Evolutionary conservation across 2,888 invertebrate genomes (phyloP), one percentile per base, ranked within the genome.

Genomic region (Temnothorax ravouxi): DNA sequence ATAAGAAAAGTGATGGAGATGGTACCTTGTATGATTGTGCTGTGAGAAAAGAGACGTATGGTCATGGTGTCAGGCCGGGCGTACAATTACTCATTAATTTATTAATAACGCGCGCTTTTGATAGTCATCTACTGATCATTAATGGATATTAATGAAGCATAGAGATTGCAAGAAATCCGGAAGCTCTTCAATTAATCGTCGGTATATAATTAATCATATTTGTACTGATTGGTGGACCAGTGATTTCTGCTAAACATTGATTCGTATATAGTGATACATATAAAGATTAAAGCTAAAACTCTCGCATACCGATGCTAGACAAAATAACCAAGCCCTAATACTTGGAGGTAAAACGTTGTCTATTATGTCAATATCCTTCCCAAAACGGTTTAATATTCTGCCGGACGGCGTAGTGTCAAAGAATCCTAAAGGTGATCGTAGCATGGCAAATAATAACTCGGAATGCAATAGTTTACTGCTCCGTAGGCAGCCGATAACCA

Each of bases 381-480:
- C 96, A 96, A 97, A 97, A 90, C 97, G 96, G 96, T 97, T 97
- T 95, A 97, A 96, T 94, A 97, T 96, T 94, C 98, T 96, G 94
- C 98, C 97, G 88, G 97, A 95, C 87, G 98, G 97, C 92, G 97
- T 98, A 91, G 97, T 97, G 95, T 98, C 97, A 96, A 97, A 97
- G 96, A 97, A 97, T 93, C 96, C 96, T 93, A 96, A 95, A 84
- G 97, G 97, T 91, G 96, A 96, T 94, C 96, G 96, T 92, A 98
- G 95, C 93, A 97, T 96, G 93, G 96, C 96, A 90, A 93, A 94
- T 91, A 97, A 96, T 95, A 97, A 95, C 90, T 95, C 95, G 92
- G 95, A 95, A 95, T 97, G 97, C 92, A 97, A 96, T 92, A 95
- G 94, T 93, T 95, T 91, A 75, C 94, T 94, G 91, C 95, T 94